Evolutionary conservation across 2,113 vertebrate species (phyloP).

Genomic region (Thinocorus orbignyianus): DNA sequence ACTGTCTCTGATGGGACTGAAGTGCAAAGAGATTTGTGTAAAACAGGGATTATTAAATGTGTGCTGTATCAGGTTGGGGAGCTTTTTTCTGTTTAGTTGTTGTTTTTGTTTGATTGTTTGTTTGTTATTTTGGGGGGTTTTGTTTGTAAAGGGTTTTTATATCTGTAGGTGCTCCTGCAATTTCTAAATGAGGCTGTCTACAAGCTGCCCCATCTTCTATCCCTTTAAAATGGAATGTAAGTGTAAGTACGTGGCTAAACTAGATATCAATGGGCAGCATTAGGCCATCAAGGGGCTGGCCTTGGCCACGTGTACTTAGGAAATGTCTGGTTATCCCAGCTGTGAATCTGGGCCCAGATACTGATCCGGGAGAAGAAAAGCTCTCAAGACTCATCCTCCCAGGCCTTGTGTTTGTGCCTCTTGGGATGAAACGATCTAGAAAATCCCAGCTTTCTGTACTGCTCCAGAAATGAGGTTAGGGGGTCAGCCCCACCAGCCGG

Average conservation of each 20-base stretch:
- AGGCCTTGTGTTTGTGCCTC: background rate
- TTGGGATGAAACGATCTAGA: background rate
- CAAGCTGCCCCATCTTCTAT: background rate
- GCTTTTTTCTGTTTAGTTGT: background rate
- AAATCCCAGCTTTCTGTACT: background rate
- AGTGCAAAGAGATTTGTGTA: rapidly evolving
- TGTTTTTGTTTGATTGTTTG: background rate
- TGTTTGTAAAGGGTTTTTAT: background rate
- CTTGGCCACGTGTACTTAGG: background rate
- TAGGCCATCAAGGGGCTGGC: background rate
- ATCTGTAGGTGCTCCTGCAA: background rate
- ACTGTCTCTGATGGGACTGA: too few species aligned
- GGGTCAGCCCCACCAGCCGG: background rate
- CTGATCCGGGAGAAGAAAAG: background rate
- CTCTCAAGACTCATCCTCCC: rapidly evolving
- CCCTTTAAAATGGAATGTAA: background rate
- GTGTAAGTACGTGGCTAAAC: background rate
- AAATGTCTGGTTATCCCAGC: background rate
- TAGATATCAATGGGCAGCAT: rapidly evolving
- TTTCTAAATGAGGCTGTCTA: background rate
- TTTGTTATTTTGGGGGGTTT: background rate
- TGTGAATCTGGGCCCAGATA: background rate
- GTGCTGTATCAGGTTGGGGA: background rate
- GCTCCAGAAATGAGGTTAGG: background rate
- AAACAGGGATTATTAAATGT: too few species aligned